phyloP scores from a whole-genome alignment of 2,888 invertebrate genomes.

The Listrodromus nycthemerus region DNA sequence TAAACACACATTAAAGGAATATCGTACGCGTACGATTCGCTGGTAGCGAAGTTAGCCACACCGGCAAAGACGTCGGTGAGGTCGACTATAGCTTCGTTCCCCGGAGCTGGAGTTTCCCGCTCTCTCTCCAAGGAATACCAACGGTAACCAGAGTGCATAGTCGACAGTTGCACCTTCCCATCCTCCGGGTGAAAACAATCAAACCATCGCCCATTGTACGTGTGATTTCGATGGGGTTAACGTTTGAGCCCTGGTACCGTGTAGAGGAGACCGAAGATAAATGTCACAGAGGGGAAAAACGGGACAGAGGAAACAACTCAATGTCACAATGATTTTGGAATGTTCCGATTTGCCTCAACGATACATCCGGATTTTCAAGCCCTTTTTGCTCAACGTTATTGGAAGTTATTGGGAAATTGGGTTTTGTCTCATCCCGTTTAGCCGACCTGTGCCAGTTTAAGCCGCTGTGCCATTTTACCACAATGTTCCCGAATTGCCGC shows the following conservation, averaged over 20 bases:
- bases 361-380: too few species aligned
- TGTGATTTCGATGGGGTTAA: conserved; percentile 13
- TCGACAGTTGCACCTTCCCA: conserved; percentile 15
- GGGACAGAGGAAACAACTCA: too few species aligned
- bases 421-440: too few species aligned
- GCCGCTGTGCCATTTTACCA: too few species aligned
- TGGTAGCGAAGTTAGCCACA: conserved; percentile 5
- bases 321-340: too few species aligned
- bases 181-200: conserved; percentile 33
- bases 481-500: too few species aligned
- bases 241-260: not conserved
- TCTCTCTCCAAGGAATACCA: not conserved
- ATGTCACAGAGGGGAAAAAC: too few species aligned
- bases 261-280: too few species aligned
- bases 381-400: too few species aligned
- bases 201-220: conserved; percentile 53
- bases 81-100: not conserved
- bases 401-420: too few species aligned
- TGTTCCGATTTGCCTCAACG: too few species aligned
- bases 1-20: conserved; percentile 6
- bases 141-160: conserved; percentile 6
- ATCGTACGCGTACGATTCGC: conserved; percentile 3
- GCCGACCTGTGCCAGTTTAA: too few species aligned
- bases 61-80: conserved; percentile 6
- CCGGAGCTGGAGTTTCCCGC: conserved; percentile 1